Percentiles rank a stretch among this genome's conserved stretches.
phyloP scores from a whole-genome alignment of 2,113 vertebrate genomes.

The Quiscalus mexicanus region DNA sequence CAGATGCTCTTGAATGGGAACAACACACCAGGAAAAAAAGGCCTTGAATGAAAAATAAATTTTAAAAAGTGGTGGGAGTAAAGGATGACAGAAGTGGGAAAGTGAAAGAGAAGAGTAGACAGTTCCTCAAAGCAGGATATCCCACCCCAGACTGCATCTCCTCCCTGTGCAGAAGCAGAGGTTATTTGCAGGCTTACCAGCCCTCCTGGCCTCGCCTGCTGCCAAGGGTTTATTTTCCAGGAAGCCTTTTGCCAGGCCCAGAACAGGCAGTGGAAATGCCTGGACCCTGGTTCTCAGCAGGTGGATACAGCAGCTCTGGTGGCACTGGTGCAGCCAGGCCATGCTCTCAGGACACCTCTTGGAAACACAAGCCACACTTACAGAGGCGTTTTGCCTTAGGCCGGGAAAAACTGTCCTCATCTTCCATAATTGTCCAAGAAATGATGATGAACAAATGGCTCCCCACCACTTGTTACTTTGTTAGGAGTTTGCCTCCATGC shows the following conservation, averaged over 20 bases:
- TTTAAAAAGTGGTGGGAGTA: not conserved
- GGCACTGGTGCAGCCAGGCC: not conserved
- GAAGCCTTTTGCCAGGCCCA: not conserved
- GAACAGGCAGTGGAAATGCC: not conserved
- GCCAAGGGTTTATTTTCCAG: not conserved
- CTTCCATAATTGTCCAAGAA: not conserved
- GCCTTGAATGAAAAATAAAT: not conserved
- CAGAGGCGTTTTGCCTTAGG: not conserved
- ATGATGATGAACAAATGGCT: not conserved
- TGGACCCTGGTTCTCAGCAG: not conserved
- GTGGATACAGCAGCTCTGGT: not conserved
- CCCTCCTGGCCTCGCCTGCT: not conserved
- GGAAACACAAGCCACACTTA: not conserved
- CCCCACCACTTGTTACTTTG: not conserved
- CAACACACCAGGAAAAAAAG: not conserved
- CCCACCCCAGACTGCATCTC: not conserved
- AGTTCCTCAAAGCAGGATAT: not conserved
- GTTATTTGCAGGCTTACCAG: not conserved
- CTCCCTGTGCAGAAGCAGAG: not conserved
- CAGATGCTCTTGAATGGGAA: not conserved
- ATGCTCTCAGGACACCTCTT: rapidly evolving
- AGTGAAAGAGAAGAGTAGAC: not conserved
- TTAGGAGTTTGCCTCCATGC: not conserved
- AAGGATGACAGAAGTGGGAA: not conserved
- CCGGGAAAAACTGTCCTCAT: not conserved